Percentiles rank a stretch among this genome's conserved stretches.
These are phyloP conservation scores for Chondrosia reniformis DNA, from an alignment of 37 sponge, comb jelly and placozoan genomes.

Conservation along the genomic window DNA sequence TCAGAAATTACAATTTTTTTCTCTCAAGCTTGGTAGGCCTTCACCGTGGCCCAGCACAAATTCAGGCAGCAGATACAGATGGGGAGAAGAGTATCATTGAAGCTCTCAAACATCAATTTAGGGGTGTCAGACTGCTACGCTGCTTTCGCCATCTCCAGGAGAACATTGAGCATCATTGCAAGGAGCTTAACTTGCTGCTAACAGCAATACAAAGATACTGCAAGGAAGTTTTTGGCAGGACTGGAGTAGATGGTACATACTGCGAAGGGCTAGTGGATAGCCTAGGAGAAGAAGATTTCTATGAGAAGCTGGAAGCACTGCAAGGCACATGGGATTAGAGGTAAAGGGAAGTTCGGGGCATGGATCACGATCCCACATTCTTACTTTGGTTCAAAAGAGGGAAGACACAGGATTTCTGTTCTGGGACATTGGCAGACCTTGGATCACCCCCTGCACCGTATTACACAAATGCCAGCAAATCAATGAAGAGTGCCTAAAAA, in stretches of 20 bases:
- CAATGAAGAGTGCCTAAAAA: not conserved
- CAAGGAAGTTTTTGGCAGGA: conserved; percentile 10
- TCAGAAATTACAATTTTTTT: conserved; percentile 21
- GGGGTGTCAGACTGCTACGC: conserved; percentile 10
- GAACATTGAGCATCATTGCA: conserved; percentile 15
- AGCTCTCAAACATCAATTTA: conserved; percentile 7
- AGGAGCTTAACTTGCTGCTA: not conserved
- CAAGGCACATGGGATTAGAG: conserved; percentile 10
- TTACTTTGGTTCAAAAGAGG: not conserved
- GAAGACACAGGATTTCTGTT: conserved; percentile 15
- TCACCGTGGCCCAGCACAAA: not conserved
- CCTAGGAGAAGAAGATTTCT: not conserved
- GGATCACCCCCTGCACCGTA: conserved; percentile 8
- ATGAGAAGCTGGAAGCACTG: not conserved
- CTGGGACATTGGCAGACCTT: not conserved
- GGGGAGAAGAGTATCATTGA: conserved; percentile 10
- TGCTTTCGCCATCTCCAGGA: conserved; percentile 31
- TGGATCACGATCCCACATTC: not conserved
- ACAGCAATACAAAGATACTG: not conserved
- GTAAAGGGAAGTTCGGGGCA: not conserved
- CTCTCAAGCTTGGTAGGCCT: conserved; percentile 22
- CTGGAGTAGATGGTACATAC: not conserved
- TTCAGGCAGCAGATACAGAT: conserved; percentile 23
- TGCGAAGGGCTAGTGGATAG: conserved; percentile 18
- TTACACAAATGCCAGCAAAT: conserved; percentile 13